Evolutionary conservation across 2,888 invertebrate genomes (phyloP).

Genomic region (Microplitis manilae): DNA sequence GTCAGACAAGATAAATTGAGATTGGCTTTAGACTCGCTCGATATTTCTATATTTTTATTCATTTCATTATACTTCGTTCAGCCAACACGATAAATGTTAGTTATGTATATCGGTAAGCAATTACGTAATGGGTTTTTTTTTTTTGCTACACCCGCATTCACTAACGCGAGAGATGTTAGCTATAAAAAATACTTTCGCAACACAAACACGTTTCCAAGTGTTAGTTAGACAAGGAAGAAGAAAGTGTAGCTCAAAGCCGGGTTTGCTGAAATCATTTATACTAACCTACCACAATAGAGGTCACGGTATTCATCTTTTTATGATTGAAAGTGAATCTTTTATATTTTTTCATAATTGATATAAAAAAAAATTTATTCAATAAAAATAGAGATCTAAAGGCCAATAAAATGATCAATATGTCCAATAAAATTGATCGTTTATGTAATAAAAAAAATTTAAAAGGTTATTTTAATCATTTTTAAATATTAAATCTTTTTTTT

Average conservation of each 20-base stretch:
- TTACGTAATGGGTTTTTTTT: constrained; percentile 10
- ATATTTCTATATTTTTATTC: background rate
- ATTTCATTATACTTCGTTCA: background rate
- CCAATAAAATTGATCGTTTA: background rate
- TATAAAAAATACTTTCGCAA: constrained; percentile 25
- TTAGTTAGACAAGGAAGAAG: background rate
- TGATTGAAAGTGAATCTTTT: constrained; percentile 15
- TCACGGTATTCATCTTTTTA: constrained; percentile 13
- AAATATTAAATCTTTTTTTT: background rate
- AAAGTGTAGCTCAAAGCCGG: constrained; percentile 10
- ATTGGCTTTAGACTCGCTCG: background rate
- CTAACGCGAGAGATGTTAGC: constrained; percentile 20
- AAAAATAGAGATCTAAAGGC: background rate
- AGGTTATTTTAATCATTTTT: background rate
- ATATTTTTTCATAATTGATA: background rate
- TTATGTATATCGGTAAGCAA: background rate
- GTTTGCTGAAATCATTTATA: constrained; percentile 14
- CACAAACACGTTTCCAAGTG: background rate
- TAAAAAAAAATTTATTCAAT: background rate
- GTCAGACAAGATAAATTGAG: background rate
- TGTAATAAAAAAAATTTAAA: background rate
- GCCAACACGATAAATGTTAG: background rate
- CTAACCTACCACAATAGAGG: constrained; percentile 30
- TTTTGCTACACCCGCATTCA: constrained; percentile 21
- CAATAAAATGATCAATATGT: background rate